Percentiles rank a stretch among this genome's conserved stretches.
Conservation (phyloP, 2,888 invertebrate genomes). For the Apoda limacodes region DNA sequence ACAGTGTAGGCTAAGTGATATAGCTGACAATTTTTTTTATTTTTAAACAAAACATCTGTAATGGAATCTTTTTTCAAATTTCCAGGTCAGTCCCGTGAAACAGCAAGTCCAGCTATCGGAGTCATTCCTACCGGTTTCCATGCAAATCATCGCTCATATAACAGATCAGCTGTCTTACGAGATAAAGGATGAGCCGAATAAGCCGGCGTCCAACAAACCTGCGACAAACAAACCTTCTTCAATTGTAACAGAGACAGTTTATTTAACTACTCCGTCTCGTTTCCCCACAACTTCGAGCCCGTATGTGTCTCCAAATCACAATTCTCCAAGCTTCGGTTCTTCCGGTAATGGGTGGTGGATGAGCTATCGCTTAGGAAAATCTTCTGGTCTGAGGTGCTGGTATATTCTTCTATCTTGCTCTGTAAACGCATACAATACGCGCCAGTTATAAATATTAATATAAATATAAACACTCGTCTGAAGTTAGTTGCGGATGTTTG, state of each 20-base stretch:
- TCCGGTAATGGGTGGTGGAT: slow-evolving; percentile 32
- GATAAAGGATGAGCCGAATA: slow-evolving; percentile 37
- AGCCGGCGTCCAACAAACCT: slow-evolving; percentile 25
- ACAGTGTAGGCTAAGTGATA: too few relatives aligned
- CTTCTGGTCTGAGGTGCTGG: slow-evolving; percentile 40
- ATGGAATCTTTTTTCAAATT: slow-evolving; percentile 11
- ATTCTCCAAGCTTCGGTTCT: slow-evolving; percentile 17
- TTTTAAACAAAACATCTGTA: too few relatives aligned
- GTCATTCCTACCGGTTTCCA: slow-evolving; percentile 75
- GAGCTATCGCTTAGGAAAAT: slow-evolving; percentile 30
- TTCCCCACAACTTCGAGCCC: slow-evolving; percentile 23
- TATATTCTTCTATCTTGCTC: slow-evolving; percentile 13
- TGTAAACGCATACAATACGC: slow-evolving; percentile 5
- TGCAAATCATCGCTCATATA: slow-evolving; percentile 74
- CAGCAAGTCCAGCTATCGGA: slow-evolving; percentile 66
- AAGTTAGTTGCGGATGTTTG: too few relatives aligned
- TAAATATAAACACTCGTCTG: slow-evolving; percentile 2
- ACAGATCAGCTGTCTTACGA: slow-evolving; percentile 74
- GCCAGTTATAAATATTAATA: slow-evolving; percentile 1
- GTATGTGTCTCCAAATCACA: slow-evolving; percentile 27
- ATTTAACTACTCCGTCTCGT: too few relatives aligned
- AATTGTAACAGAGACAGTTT: too few relatives aligned
- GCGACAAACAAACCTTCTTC: slow-evolving; percentile 18
- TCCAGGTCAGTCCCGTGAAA: slow-evolving; percentile 51
- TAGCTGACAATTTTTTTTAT: too few relatives aligned